These are phyloP conservation scores for Vulpes lagopus DNA, from an alignment of 2,113 vertebrate genomes.

Conservation along the genomic window DNA sequence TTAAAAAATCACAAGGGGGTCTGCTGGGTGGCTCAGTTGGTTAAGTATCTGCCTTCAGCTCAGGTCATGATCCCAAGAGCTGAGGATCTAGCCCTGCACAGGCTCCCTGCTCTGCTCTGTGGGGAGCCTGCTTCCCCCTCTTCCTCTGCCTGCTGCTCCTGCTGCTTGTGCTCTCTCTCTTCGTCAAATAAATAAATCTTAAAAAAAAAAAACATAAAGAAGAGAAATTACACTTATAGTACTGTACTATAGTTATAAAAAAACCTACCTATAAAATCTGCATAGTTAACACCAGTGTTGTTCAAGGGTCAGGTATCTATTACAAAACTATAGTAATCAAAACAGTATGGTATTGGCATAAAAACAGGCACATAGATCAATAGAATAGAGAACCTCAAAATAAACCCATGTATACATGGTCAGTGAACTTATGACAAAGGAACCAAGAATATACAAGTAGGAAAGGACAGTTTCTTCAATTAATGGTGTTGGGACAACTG, in stretches of 20 bases:
- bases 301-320: neutral
- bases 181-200: no score
- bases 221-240: neutral
- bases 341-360: neutral
- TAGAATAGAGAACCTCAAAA: neutral
- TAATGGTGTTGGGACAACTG: neutral
- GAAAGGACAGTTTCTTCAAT: neutral
- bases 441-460: neutral
- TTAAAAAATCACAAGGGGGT: neutral
- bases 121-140: no score
- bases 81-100: no score
- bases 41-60: no score
- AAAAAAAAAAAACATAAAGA: neutral
- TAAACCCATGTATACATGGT: neutral
- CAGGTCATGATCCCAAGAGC: no score
- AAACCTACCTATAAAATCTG: neutral
- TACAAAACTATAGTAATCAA: neutral
- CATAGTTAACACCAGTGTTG: neutral
- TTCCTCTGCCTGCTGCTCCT: no score
- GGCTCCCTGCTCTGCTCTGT: no score
- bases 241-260: neutral
- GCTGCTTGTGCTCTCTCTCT: no score
- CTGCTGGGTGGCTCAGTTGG: no score
- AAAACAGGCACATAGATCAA: neutral
- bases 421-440: neutral